Evolutionary conservation across 35 echinoderm and acorn worm species (phyloP).

Genomic region (Lytechinus variegatus): DNA sequence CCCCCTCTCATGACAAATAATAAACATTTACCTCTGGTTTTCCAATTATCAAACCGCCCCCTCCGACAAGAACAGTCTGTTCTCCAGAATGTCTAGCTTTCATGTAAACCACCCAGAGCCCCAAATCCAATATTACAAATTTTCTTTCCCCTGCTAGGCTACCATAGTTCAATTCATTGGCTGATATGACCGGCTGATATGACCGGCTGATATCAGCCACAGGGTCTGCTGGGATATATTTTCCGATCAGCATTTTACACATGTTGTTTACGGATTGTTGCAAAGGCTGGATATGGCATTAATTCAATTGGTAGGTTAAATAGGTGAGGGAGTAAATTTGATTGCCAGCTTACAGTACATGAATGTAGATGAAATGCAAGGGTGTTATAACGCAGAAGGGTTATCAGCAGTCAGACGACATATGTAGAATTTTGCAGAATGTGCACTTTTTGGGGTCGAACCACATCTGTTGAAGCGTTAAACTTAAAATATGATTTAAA

Average conservation of each 20-base stretch:
- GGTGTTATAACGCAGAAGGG: background rate
- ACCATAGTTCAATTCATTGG: background rate
- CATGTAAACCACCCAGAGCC: background rate
- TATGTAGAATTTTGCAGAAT: background rate
- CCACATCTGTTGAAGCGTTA: background rate
- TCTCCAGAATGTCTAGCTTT: background rate
- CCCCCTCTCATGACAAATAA: background rate
- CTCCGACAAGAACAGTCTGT: background rate
- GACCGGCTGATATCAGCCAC: too few relatives aligned
- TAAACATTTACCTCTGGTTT: background rate
- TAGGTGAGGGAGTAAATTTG: slow-evolving; percentile 20
- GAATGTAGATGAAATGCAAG: background rate
- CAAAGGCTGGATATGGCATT: background rate
- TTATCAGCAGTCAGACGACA: background rate
- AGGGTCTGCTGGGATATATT: background rate
- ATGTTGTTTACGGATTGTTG: background rate
- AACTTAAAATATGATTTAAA: background rate
- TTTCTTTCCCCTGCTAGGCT: background rate
- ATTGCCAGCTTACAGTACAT: slow-evolving; percentile 26
- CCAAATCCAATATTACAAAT: background rate
- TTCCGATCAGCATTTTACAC: background rate
- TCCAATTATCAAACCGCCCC: background rate
- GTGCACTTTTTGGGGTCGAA: background rate
- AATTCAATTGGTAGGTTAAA: slow-evolving; percentile 16
- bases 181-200: too few relatives aligned